Conservation (phyloP, 2,888 invertebrate species). For the Drosophila anomalipes region DNA sequence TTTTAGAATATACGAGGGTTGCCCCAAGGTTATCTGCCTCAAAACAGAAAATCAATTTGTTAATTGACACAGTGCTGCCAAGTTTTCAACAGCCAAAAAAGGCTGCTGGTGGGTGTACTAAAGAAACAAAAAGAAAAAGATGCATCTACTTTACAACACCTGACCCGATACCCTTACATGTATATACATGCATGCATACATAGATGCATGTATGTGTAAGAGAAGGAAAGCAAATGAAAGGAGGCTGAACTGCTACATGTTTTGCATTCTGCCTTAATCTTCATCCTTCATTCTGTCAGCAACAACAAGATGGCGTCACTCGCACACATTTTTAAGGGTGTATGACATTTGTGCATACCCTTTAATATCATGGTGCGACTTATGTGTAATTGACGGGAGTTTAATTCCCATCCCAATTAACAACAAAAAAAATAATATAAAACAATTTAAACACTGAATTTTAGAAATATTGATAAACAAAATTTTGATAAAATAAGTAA, state of each 20-base stretch:
- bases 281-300: not conserved
- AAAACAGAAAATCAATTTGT: not conserved
- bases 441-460: not conserved
- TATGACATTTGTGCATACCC: not conserved
- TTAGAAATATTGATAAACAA: too few species aligned
- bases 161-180: not conserved
- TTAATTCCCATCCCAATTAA: not conserved
- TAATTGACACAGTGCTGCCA: conserved; percentile 3
- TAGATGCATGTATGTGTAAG: not conserved
- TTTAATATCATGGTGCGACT: not conserved
- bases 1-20: conserved; percentile 39
- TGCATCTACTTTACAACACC: not conserved
- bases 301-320: not conserved
- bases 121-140: not conserved
- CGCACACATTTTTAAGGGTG: not conserved
- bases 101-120: not conserved
- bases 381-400: not conserved
- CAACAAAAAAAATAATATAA: not conserved
- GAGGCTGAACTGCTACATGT: not conserved
- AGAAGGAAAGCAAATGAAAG: not conserved
- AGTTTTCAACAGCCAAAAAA: not conserved
- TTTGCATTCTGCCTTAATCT: not conserved
- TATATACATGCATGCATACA: not conserved
- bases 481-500: too few species aligned
- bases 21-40: conserved; percentile 4